Evolutionary conservation across 2,888 invertebrate genomes (phyloP).

Genomic region (Dolichopus griseipennis): DNA sequence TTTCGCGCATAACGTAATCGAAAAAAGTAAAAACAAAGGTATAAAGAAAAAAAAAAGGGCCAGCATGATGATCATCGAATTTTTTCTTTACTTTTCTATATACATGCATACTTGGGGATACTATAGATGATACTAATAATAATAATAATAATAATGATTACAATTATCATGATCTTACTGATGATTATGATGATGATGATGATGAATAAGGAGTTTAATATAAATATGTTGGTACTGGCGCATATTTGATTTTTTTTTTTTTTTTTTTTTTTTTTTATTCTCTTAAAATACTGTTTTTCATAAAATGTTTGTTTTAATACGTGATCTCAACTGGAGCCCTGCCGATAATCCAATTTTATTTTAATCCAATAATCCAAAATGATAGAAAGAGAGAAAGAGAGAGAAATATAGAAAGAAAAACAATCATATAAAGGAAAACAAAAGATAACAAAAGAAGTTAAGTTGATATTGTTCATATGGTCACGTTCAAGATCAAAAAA

Average conservation of each 20-base stretch:
- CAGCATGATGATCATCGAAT: neutral
- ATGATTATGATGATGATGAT: conserved; percentile 7
- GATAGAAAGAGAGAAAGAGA: no score
- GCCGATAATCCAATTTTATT: conserved; percentile 7
- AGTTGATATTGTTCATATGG: conserved; percentile 5
- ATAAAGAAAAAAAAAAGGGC: neutral
- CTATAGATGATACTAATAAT: conserved; percentile 8
- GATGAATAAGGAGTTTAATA: neutral
- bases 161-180: neutral
- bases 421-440: neutral
- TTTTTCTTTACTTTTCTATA: neutral
- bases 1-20: conserved; percentile 3
- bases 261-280: no score
- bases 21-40: neutral
- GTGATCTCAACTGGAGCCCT: conserved; percentile 10
- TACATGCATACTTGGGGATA: neutral
- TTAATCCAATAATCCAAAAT: no score
- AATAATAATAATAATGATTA: conserved; percentile 5
- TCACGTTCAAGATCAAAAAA: conserved; percentile 10
- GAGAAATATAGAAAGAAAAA: neutral
- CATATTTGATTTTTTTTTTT: neutral
- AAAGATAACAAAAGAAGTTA: neutral
- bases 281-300: neutral
- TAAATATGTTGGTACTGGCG: neutral
- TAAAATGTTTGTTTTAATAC: conserved; percentile 10